Evolutionary conservation across 2,797 vertebrate species (phyloP), one percentile per base, ranked within the genome.

Genomic region (Mus minutoides): DNA sequence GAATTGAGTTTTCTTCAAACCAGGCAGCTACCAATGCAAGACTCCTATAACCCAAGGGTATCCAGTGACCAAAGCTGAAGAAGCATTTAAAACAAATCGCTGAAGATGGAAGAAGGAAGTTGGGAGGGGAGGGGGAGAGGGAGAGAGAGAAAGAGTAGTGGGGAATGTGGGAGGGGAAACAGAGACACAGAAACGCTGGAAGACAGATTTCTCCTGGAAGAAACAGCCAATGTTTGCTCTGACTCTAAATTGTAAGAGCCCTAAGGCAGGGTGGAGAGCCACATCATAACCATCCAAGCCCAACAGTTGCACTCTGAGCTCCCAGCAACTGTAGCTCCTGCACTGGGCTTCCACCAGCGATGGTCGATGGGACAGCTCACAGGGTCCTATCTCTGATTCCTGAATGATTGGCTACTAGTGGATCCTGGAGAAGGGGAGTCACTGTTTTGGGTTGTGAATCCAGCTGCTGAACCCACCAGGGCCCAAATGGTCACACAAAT

Each of bases 171-270:
- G 54, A 8, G 11, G 12, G 26, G 26, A 12, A 22, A 71, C 69
- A 73, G 8, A 71, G 6, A 43, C 34, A 73, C 16, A 40, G 4
- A 76, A 43, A 77, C 37, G 49, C 40, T 16, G 75, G 21, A 16
- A 78, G 26, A 34, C 40, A 78, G 31, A n/a, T 37, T 64, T 19
- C 52, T 62, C 34, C 0, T 0, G 0, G 37, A 46, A 6, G 29
- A 11, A 56, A 54, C 54, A 29, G 16, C 5, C 19, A 4, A 0
- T 0, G 6, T 62, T 14, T 37, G 0, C 3, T 16, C 17, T 37
- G 0, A 1, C 2, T 37, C 31, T 24, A n/a, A 7, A 82, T n/a
- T 85, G 31, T 49, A 67, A 67, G 31, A 67, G 31, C 19, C 19
- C 11, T 14, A 52, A 69, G 31, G 21, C 31, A 52, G 46, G 24